Evolutionary conservation across 2,797 vertebrate genomes (phyloP).

Genomic region (Streptopelia turtur): DNA sequence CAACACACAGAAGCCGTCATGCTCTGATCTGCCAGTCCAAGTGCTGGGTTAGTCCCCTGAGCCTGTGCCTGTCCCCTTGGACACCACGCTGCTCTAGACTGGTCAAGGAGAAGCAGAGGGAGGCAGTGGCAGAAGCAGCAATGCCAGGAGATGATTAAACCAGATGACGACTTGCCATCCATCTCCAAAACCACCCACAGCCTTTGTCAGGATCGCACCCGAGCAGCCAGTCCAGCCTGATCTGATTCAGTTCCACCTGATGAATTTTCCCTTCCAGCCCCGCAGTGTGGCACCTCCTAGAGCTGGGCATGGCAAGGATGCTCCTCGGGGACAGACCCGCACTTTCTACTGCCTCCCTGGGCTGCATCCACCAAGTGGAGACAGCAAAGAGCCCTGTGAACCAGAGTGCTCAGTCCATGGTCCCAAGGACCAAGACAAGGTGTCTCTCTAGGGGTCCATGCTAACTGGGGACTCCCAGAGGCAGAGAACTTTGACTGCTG

Average conservation of each 20-base stretch:
- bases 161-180: background rate
- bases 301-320: background rate
- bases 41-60: background rate
- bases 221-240: conserved; percentile 40
- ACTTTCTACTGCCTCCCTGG: background rate
- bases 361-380: background rate
- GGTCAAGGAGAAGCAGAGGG: background rate
- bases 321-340: rapidly evolving
- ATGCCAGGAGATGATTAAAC: background rate
- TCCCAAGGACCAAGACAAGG: background rate
- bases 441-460: background rate
- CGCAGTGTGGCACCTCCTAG: background rate
- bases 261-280: background rate
- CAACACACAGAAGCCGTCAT: rapidly evolving
- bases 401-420: rapidly evolving
- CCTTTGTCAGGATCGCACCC: background rate
- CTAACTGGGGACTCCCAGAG: rapidly evolving
- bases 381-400: background rate
- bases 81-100: background rate
- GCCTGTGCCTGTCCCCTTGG: background rate
- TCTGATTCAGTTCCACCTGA: background rate
- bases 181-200: conserved; percentile 18
- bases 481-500: background rate
- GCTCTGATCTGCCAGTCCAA: background rate
- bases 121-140: background rate